phyloP scores from a whole-genome alignment of 2,113 vertebrate genomes.

The Scopus umbretta region DNA sequence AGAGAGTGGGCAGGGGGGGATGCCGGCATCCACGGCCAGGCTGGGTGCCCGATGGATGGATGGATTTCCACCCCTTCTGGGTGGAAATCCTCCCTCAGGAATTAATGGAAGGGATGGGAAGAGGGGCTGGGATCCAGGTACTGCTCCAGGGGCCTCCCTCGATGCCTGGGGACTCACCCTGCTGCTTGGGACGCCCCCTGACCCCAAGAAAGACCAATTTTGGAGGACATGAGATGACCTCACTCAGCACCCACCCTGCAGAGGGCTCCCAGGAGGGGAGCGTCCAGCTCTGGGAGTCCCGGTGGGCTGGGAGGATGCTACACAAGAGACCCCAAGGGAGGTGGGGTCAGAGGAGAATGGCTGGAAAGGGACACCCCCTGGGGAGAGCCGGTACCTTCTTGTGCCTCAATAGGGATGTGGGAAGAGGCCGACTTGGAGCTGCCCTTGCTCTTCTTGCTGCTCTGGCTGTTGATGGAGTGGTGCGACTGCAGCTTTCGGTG shows the following conservation, averaged over 20 bases:
- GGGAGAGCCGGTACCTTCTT: constrained; percentile 76
- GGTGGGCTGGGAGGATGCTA: background rate
- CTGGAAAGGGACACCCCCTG: rapidly evolving
- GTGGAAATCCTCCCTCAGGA: background rate
- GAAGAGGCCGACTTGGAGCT: constrained; percentile 87
- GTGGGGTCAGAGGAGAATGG: rapidly evolving
- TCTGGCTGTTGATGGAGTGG: constrained; percentile 89
- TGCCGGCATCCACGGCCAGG: background rate
- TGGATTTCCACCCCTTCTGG: rapidly evolving
- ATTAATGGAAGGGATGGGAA: background rate
- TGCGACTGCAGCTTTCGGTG: constrained; percentile 84
- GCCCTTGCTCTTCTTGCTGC: constrained; percentile 90
- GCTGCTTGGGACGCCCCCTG: background rate
- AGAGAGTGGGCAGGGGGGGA: too few relatives aligned
- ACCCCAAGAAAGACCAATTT: background rate
- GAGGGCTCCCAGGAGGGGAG: background rate
- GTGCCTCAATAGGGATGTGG: constrained; percentile 89
- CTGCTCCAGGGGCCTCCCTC: background rate
- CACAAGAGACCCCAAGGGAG: background rate
- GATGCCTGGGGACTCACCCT: background rate
- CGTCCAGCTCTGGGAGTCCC: rapidly evolving
- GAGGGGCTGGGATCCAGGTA: background rate
- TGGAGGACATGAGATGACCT: background rate
- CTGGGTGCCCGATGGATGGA: rapidly evolving
- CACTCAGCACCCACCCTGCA: rapidly evolving